phyloP scores from a whole-genome alignment of 2,797 vertebrate species.

The Ctenopoma kingsleyae region DNA sequence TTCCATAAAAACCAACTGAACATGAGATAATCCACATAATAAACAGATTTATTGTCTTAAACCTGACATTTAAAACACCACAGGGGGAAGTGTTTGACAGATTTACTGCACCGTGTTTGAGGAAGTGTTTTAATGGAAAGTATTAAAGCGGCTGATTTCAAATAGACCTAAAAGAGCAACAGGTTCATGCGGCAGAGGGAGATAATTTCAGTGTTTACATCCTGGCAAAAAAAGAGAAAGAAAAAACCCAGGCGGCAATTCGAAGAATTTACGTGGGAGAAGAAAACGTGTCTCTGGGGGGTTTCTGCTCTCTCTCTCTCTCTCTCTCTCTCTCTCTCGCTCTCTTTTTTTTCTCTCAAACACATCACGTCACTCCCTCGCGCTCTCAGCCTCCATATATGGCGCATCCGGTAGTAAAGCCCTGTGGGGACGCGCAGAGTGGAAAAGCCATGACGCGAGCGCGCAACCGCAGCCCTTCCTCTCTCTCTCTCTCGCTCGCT shows the following conservation, averaged over 20 bases:
- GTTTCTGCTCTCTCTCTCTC: conserved; percentile 35
- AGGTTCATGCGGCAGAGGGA: neutral
- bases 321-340: neutral
- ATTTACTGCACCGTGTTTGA: neutral
- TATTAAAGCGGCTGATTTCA: neutral
- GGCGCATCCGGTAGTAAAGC: conserved; percentile 77
- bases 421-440: conserved; percentile 66
- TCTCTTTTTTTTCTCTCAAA: neutral
- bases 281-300: conserved; percentile 43
- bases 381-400: conserved; percentile 71
- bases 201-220: conserved; percentile 57
- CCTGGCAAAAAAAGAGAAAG: conserved; percentile 19
- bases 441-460: conserved; percentile 82
- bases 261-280: conserved; percentile 59
- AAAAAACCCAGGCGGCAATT: conserved; percentile 23
- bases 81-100: too few relatives aligned
- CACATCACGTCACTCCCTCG: conserved; percentile 53
- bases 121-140: conserved; percentile 1
- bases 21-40: too few relatives aligned
- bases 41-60: too few relatives aligned
- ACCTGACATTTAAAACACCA: too few relatives aligned
- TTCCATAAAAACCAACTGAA: too few relatives aligned
- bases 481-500: neutral
- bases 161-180: neutral
- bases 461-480: conserved; percentile 52